Percentiles rank a stretch among this genome's conserved stretches.
phyloP scores from a whole-genome alignment of 2,113 vertebrate species.

The Daboia siamensis region DNA sequence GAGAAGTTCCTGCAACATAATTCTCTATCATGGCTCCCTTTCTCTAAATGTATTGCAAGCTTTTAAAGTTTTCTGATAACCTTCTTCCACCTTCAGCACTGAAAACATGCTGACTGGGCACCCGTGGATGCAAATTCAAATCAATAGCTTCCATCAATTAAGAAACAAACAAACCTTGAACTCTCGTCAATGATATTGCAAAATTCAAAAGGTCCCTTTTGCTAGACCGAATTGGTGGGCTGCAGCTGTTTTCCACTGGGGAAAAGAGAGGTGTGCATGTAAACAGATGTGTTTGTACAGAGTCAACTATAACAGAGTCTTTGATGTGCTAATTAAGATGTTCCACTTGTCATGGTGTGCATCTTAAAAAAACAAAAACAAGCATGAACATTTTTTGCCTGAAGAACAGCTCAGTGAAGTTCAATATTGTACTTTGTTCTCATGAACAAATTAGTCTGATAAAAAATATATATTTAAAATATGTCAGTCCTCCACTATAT shows the following conservation, averaged over 20 bases:
- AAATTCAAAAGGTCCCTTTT: slow-evolving; percentile 5
- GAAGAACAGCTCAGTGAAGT: neutral
- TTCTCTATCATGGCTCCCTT: neutral
- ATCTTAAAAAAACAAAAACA: neutral
- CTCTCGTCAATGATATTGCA: neutral
- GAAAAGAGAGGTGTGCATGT: no score
- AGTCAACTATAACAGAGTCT: slow-evolving; percentile 12
- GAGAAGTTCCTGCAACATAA: neutral
- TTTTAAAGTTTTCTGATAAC: neutral
- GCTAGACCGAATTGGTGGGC: neutral
- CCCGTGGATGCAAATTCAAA: neutral
- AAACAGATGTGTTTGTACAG: neutral
- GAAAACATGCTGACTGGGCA: neutral
- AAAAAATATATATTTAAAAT: slow-evolving; percentile 1
- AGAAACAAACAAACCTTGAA: neutral
- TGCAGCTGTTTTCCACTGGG: neutral
- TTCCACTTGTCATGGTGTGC: slow-evolving; percentile 12
- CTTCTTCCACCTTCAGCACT: neutral
- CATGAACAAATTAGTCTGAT: slow-evolving; percentile 21
- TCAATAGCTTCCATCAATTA: neutral
- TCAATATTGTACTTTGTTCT: slow-evolving; percentile 4
- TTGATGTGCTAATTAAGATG: slow-evolving; percentile 17
- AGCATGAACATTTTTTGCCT: neutral
- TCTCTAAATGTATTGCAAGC: neutral
- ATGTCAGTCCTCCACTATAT: neutral